Percentiles rank a stretch among this genome's conserved stretches.
Evolutionary conservation across 2,113 vertebrate species (phyloP).

Genomic region (Saccopteryx leptura): DNA sequence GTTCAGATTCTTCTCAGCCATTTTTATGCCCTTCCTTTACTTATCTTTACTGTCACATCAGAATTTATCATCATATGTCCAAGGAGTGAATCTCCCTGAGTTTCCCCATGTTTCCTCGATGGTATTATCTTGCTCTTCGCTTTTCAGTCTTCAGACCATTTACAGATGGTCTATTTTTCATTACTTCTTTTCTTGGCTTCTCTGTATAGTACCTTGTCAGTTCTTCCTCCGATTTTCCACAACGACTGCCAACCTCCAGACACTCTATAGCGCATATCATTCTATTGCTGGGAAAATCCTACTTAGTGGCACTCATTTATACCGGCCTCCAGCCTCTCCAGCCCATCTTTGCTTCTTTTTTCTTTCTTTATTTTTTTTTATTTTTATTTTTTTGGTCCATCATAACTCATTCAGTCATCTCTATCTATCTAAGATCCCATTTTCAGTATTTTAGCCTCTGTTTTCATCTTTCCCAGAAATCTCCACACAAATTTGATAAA

Average conservation of each 20-base stretch:
- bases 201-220: background rate
- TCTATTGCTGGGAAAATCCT: conserved; percentile 17
- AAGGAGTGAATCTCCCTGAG: background rate
- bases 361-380: too few relatives aligned
- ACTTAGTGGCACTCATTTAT: background rate
- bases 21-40: background rate
- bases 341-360: background rate
- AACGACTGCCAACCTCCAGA: background rate
- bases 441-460: background rate
- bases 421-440: background rate
- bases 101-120: background rate
- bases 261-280: background rate
- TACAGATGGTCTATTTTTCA: background rate
- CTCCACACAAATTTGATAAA: background rate
- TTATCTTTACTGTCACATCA: background rate
- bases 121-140: background rate
- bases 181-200: background rate
- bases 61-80: background rate
- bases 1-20: background rate
- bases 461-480: background rate
- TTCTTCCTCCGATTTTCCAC: background rate
- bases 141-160: background rate
- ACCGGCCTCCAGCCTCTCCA: background rate
- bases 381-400: background rate
- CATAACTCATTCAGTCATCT: background rate